Evolutionary conservation across 2,888 invertebrate genomes (phyloP), one percentile per base, ranked within the genome.

Genomic region (Baronia brevicornis): DNA sequence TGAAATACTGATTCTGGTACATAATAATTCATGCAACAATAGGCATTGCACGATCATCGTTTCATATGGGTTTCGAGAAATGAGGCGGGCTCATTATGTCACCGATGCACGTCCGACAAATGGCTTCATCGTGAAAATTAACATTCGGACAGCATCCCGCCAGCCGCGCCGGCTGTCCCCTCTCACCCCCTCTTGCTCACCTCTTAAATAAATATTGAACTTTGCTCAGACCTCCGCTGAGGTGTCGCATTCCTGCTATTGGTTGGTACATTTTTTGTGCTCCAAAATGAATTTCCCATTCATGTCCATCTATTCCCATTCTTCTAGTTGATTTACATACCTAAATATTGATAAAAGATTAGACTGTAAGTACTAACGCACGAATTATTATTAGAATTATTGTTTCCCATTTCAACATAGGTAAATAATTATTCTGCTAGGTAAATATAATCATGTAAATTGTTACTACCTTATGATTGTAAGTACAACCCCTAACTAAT

Each of bases 91-190:
- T 79, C 70, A 65, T 78, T 77, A 64, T 47, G 61, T 43, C 54
- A 54, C 46, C 74, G 51, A 42, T 48, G 62, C 79, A 78, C 80
- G 79, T 79, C 52, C 66, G 48, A 52, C 60, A 57, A 70, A 80
- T 79, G 75, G 71, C 77, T 77, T 72, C 74, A 78, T 79, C 67
- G 78, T 70, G 65, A 54, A 73, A 71, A 80, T 80, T 78, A 77
- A 77, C 69, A 80, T 80, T 77, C 79, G 69, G 58, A 41, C 67
- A 69, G 73, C 77, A 70, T 71, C 70, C 57, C 49, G 41, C 33
- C 36, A 38, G 48, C 28, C 36, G 37, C 40, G 39, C 40, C 46
- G 43, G 37, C 41, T 39, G 30, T 39, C 34, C 38, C 39, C 39
- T 43, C 46, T 38, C 43, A 44, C 36, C 42, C 46, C 38, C 43